Evolutionary conservation across 2,113 vertebrate genomes (phyloP), one percentile per base, ranked within the genome.

Genomic region (Ptyas mucosa): DNA sequence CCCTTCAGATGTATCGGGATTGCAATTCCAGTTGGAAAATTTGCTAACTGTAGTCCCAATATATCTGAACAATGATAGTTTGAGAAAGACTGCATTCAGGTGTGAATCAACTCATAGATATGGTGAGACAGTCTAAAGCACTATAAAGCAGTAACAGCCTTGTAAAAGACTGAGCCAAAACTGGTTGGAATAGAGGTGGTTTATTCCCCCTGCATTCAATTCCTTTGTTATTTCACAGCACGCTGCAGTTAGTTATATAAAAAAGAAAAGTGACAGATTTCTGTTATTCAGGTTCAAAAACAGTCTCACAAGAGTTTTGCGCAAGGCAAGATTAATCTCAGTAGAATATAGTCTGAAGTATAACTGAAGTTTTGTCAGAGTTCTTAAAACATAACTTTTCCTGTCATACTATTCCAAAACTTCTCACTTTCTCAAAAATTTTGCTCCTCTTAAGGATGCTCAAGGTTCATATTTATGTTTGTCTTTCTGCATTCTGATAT

Each of bases 331-430:
- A 90, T 95, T 96, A 51, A 75, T 94, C 85, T 95, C 92, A 90
- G 9, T 29, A 93, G 93, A 90, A 91, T n/a, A 20, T 88, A 90
- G 34, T 14, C 94, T 87, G 46, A 51, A 12, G 6, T 81, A 54
- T 94, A 46, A 90, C 93, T 95, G 94, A 21, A 88, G 92, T 93
- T 93, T 55, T 8, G 29, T 11, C 34, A 46, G 1, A 93, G 8
- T 94, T 64, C 85, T 95, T 94, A 94, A 93, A 89, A 96, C 94
- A 94, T 87, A 93, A 90, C 53, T 87, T 23, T 93, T 93, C 58
- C 88, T 95, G 8, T 93, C 57, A 94, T 11, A 87, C 0, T 15
- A 3, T 94, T 39, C 46, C 34, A 92, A 92, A 58, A 91, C 0
- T 8, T 90, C 75, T 88, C 46, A 0, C 3, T 93, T 94, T 94